Evolutionary conservation across 2,888 invertebrate species (phyloP), one percentile per base, ranked within the genome.

Genomic region (Salpingus planirostris): DNA sequence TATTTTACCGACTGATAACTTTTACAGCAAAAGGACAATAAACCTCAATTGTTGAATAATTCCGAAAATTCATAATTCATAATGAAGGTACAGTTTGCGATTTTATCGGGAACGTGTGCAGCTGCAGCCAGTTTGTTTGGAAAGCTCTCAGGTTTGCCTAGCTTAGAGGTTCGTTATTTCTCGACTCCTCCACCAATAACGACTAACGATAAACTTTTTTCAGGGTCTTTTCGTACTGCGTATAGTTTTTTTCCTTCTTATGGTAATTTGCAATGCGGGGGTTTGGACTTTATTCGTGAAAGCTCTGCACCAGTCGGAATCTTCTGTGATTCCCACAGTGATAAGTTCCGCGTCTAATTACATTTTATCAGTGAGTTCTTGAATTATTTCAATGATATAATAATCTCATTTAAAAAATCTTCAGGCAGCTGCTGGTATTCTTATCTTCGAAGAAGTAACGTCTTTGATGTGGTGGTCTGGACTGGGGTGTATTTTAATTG

Each of bases 321-420:
- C 77, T 41, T 74, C 79, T 0, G 67, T 78, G 10, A 67, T 71
- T 3, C 74, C 77, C 1, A 79, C 79, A 6, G 71, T 80, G 23
- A 67, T 72, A 39, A 76, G 75, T 31, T 69, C 80, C 13, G 72
- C 76, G 1, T 69, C 74, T 11, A 78, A 76, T 59, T 80, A 76
- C 54, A 59, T 77, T 27, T 57, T 73, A 38, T 78, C 80, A 47
- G 80, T 80, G 62, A 69, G 38, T 25, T n/a, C n/a, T n/a, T n/a
- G n/a, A n/a, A n/a, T n/a, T n/a, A 27, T 15, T 27, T 27, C n/a
- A 18, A 10, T 15, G n/a, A n/a, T n/a, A n/a, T n/a, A n/a, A n/a
- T n/a, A n/a, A n/a, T n/a, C n/a, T n/a, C n/a, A n/a, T n/a, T n/a
- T n/a, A n/a, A n/a, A n/a, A n/a, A n/a, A 48, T 47, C 64, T 65